Conservation (phyloP, 1,140 invertebrate genomes). For the Trinorchestia longiramus region DNA sequence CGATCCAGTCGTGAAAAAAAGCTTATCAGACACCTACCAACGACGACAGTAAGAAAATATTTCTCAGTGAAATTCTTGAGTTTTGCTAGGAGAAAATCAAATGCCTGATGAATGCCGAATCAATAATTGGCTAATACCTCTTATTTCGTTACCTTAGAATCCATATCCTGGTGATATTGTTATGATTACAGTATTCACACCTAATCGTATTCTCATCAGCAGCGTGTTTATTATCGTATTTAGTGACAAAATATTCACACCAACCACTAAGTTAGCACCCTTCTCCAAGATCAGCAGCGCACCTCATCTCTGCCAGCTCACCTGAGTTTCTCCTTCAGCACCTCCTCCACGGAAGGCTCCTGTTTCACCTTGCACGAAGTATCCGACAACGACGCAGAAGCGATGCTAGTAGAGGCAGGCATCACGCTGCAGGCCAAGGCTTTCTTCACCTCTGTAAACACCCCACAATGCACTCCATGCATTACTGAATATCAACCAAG, state of each 20-base stretch:
- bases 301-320: background rate
- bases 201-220: background rate
- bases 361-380: background rate
- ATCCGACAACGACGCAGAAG: background rate
- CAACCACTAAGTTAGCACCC: too few species aligned
- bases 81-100: too few species aligned
- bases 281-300: background rate
- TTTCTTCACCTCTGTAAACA: background rate
- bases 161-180: too few species aligned
- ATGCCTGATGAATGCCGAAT: too few species aligned
- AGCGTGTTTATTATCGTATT: background rate
- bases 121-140: too few species aligned
- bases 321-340: background rate
- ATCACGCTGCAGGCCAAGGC: background rate
- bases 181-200: too few species aligned
- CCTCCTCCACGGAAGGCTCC: constrained; percentile 8
- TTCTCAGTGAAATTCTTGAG: too few species aligned
- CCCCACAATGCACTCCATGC: background rate
- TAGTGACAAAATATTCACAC: too few species aligned
- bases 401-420: background rate
- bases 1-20: too few species aligned
- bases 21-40: too few species aligned
- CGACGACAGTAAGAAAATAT: too few species aligned
- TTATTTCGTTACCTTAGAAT: too few species aligned
- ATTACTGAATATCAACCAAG: background rate